Evolutionary conservation across 2,797 vertebrate genomes (phyloP), one percentile per base, ranked within the genome.

Genomic region (Tamandua tetradactyla): DNA sequence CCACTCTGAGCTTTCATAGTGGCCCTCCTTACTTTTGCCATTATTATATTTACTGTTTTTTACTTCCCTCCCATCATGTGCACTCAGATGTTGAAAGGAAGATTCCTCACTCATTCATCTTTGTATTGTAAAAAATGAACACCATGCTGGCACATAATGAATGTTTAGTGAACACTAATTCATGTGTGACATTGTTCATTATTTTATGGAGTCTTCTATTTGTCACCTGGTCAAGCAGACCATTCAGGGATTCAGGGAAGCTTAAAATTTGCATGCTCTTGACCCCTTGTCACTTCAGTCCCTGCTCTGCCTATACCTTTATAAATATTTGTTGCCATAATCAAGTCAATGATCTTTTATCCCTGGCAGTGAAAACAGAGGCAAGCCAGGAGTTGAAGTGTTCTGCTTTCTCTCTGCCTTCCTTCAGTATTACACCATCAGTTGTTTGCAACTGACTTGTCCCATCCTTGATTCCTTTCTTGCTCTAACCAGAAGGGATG

Each of bases 91-190:
- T 18, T 30, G 4, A 55, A 66, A 74, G 30, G 23, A 0, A 27
- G 25, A 40, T 59, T 66, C 87, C 69, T 87, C 75, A 47, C 10
- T 44, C 35, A 86, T 40, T 90, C 40, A 59, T 76, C 49, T 79
- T 66, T 91, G 40, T 93, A 3, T 42, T 89, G 44, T 83, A 37
- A 66, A 74, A 93, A 92, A 61, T 49, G 37, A 82, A 69, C 69
- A 64, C 30, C 83, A 75, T 30, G 35, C n/a, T 62, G 57, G 52
- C 32, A 22, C 52, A 35, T 64, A 87, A 71, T 66, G 85, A 72
- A 69, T 42, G 49, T 66, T 35, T 66, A 75, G 4, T 64, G 94
- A 85, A 66, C 4, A 71, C 18, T 49, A 49, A 40, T 62, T 52
- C 59, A 37, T 61, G 27, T 15, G 49, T 69, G 42, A 25, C 82